Evolutionary conservation across 2,888 invertebrate genomes (phyloP).

Genomic region (Capitulum mitella): DNA sequence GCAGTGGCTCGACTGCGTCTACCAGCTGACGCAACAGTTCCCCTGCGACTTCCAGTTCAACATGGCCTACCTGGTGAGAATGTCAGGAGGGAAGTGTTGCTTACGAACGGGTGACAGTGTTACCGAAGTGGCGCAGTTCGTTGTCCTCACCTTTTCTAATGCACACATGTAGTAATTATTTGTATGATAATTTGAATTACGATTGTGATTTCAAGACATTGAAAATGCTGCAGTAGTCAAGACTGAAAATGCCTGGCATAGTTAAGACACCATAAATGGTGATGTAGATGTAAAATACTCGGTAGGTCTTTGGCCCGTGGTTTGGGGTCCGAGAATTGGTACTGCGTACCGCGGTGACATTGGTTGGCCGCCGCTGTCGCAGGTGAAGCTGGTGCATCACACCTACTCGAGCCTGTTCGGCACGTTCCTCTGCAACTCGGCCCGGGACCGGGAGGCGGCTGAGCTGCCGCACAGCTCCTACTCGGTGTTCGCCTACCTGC

Average conservation of each 20-base stretch:
- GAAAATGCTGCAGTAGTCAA: too few species aligned
- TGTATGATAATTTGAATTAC: too few species aligned
- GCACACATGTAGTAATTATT: too few species aligned
- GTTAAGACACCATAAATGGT: too few species aligned
- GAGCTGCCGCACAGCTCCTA: constrained; percentile 55
- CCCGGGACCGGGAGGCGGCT: constrained; percentile 60
- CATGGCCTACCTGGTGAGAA: constrained; percentile 75
- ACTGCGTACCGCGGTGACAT: too few species aligned
- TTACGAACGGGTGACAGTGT: not conserved
- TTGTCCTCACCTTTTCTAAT: too few species aligned
- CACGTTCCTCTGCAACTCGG: constrained; percentile 86
- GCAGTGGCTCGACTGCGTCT: constrained; percentile 95
- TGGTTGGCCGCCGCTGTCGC: constrained; percentile 34
- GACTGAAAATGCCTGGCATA: too few species aligned
- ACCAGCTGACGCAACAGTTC: constrained; percentile 80
- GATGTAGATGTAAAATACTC: too few species aligned
- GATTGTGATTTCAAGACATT: too few species aligned
- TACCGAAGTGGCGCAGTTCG: too few species aligned
- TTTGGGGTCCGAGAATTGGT: too few species aligned
- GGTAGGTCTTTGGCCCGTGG: too few species aligned
- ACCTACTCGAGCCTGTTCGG: constrained; percentile 94
- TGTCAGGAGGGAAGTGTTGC: not conserved
- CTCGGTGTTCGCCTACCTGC: constrained; percentile 82
- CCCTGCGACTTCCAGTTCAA: constrained; percentile 94
- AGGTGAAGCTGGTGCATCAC: constrained; percentile 93